Conservation (phyloP, 2,888 invertebrate species). For the Cinara cedri region DNA sequence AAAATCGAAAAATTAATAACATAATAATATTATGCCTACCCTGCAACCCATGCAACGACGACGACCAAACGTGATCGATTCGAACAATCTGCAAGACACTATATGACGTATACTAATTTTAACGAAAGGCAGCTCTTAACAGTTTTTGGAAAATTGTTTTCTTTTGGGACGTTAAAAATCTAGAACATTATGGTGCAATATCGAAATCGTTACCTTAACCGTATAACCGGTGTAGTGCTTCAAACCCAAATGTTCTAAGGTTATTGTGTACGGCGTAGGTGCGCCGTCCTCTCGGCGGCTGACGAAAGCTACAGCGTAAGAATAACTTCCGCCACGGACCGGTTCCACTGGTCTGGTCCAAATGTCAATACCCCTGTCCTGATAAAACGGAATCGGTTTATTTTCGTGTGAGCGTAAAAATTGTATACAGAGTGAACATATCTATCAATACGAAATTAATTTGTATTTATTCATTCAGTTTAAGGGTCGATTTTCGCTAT, state of each 20-base stretch:
- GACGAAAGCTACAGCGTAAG: conserved; percentile 65
- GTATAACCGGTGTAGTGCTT: conserved; percentile 62
- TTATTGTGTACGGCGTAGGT: conserved; percentile 62
- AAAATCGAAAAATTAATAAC: background rate
- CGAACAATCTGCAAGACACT: no score
- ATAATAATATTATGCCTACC: background rate
- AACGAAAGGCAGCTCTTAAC: no score
- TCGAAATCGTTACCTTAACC: conserved; percentile 61
- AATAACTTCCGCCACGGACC: conserved; percentile 62
- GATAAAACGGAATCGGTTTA: conserved; percentile 4
- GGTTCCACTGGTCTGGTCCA: conserved; percentile 60
- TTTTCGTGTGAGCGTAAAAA: no score
- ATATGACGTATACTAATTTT: no score
- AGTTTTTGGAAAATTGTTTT: no score
- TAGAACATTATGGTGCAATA: background rate
- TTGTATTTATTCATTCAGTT: no score
- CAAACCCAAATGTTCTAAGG: conserved; percentile 63
- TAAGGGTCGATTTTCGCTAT: no score
- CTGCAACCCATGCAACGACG: no score
- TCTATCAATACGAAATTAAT: no score
- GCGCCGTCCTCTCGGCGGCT: conserved; percentile 64
- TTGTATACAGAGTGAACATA: no score
- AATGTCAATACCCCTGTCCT: conserved; percentile 59
- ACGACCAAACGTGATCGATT: no score
- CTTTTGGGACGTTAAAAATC: no score